These are phyloP conservation scores for Noctua pronuba DNA, from an alignment of 2,888 invertebrate species.

Conservation along the genomic window DNA sequence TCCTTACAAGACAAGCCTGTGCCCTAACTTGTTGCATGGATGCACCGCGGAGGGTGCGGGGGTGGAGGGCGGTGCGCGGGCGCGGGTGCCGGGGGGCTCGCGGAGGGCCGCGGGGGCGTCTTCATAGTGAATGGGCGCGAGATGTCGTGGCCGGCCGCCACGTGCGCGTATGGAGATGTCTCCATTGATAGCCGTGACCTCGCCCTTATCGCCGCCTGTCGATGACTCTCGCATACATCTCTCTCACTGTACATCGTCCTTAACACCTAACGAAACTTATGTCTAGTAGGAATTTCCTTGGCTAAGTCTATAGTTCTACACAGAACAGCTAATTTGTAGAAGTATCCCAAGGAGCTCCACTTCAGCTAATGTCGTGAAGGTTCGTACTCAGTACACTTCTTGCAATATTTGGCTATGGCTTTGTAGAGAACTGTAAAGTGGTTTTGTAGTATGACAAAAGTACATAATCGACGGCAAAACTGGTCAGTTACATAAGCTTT, in stretches of 20 bases:
- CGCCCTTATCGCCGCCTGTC: conserved; percentile 86
- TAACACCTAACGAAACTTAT: conserved; percentile 26
- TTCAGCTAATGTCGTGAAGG: too few species aligned
- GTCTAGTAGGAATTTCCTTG: background rate
- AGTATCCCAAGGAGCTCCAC: background rate
- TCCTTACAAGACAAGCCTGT: conserved; percentile 85
- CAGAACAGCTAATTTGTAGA: background rate
- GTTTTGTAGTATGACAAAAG: background rate
- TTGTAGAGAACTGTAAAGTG: background rate
- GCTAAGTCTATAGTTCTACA: background rate
- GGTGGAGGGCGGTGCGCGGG: conserved; percentile 69
- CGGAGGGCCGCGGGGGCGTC: conserved; percentile 77
- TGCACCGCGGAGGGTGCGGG: conserved; percentile 85
- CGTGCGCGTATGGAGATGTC: conserved; percentile 89
- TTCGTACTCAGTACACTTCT: background rate
- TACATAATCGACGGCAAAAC: background rate
- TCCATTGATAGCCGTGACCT: conserved; percentile 89
- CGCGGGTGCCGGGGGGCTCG: conserved; percentile 69
- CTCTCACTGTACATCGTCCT: conserved; percentile 29
- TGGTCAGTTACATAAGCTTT: background rate
- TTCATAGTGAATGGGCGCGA: conserved; percentile 90
- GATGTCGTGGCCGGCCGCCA: conserved; percentile 89
- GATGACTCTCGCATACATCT: conserved; percentile 77
- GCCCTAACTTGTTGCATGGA: conserved; percentile 90
- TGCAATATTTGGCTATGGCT: background rate